Percentiles rank a stretch among this genome's conserved stretches.
phyloP scores from a whole-genome alignment of 2,888 invertebrate genomes.

The Desoria tigrina region DNA sequence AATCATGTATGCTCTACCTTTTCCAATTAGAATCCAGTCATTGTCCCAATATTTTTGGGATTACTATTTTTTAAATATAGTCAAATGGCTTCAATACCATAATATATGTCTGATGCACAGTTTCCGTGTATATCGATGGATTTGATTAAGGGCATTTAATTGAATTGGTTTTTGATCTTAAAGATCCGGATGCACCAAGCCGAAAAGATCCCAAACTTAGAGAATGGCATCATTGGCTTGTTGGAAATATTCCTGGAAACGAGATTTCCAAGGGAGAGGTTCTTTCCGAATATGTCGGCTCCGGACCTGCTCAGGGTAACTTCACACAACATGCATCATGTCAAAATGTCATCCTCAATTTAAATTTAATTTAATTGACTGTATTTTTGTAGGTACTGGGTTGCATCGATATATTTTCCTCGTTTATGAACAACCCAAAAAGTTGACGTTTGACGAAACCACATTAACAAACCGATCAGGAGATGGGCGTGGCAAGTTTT shows the following conservation, averaged over 20 bases:
- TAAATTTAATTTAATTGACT: too few relatives aligned
- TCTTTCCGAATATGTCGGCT: slow-evolving; percentile 57
- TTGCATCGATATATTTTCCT: slow-evolving; percentile 61
- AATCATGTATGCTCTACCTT: too few relatives aligned
- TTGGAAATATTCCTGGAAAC: slow-evolving; percentile 61
- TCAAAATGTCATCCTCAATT: too few relatives aligned
- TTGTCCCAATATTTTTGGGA: too few relatives aligned
- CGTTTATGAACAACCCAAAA: slow-evolving; percentile 59
- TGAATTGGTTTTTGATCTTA: not conserved
- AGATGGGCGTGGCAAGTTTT: slow-evolving; percentile 65
- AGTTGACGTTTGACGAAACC: slow-evolving; percentile 57
- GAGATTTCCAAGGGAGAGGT: slow-evolving; percentile 58
- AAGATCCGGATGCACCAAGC: slow-evolving; percentile 64
- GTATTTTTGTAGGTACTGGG: slow-evolving; percentile 54
- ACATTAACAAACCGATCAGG: slow-evolving; percentile 56
- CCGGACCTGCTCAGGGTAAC: slow-evolving; percentile 59
- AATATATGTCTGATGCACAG: too few relatives aligned
- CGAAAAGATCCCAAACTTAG: slow-evolving; percentile 59
- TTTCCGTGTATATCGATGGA: too few relatives aligned
- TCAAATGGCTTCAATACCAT: too few relatives aligned
- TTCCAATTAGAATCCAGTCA: too few relatives aligned
- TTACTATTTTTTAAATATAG: too few relatives aligned
- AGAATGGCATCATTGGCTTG: slow-evolving; percentile 63
- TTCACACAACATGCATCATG: too few relatives aligned
- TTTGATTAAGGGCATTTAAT: too few relatives aligned